Conservation (phyloP, 2,797 vertebrate species). For the Sebastes hubbsi region DNA sequence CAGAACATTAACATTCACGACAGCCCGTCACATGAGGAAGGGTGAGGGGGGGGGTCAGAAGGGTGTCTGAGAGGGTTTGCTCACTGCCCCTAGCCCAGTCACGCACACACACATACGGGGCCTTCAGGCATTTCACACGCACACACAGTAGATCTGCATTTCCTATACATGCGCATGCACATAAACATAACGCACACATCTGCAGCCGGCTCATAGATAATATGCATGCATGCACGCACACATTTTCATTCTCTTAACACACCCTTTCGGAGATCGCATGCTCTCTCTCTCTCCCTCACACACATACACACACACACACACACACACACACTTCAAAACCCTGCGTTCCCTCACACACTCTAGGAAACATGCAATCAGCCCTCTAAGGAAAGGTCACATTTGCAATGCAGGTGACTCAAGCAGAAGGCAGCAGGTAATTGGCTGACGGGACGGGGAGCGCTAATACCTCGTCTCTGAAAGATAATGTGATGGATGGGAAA, state of each 20-base stretch:
- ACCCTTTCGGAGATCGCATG: conserved; percentile 37
- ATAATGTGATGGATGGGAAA: conserved; percentile 88
- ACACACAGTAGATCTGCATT: conserved; percentile 1
- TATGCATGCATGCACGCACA: conserved; percentile 15
- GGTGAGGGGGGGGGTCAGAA: conserved; percentile 52
- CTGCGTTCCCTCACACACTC: conserved; percentile 75
- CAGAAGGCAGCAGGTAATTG: conserved; percentile 93
- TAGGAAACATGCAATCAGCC: conserved; percentile 91
- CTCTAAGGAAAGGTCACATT: conserved; percentile 98
- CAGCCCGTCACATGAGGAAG: conserved; percentile 81
- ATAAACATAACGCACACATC: conserved; percentile 15
- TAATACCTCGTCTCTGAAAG: conserved; percentile 88
- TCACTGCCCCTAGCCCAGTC: conserved; percentile 39
- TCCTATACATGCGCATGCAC: conserved; percentile 9
- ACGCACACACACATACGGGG: conserved; percentile 10
- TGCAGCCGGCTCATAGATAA: conserved; percentile 8
- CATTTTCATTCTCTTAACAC: conserved; percentile 55
- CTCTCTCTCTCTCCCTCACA: conserved; percentile 6
- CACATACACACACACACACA: background rate
- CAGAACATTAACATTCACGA: conserved; percentile 91
- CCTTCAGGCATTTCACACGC: background rate
- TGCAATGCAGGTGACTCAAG: conserved; percentile 91
- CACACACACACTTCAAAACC: conserved; percentile 44
- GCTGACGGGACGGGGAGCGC: conserved; percentile 84
- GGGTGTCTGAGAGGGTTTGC: conserved; percentile 64